phyloP scores from a whole-genome alignment of 2,113 vertebrate genomes.

The Pelmatolapia mariae region DNA sequence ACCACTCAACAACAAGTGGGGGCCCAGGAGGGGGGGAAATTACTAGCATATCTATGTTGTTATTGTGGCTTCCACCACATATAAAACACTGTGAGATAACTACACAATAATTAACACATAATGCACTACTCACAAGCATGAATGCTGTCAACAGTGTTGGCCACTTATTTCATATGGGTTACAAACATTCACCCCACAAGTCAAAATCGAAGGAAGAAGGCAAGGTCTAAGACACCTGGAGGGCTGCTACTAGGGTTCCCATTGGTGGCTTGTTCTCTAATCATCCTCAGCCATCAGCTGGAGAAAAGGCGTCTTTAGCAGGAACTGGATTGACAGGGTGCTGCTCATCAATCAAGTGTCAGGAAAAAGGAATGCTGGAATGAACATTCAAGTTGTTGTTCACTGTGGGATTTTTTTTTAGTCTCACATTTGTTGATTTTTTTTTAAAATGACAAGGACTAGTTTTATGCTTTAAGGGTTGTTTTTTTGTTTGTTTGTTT shows the following conservation, averaged over 20 bases:
- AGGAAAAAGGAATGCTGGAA: background rate
- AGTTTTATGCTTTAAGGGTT: background rate
- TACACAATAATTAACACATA: background rate
- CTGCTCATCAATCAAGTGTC: background rate
- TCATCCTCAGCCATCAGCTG: background rate
- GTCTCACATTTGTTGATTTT: background rate
- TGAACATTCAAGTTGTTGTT: background rate
- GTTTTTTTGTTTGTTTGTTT: background rate
- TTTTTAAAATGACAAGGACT: background rate
- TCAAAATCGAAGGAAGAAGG: background rate
- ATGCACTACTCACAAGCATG: background rate
- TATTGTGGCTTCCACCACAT: background rate
- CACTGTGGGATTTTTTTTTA: background rate
- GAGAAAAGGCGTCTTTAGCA: background rate
- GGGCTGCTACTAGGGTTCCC: background rate
- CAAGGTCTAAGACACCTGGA: background rate
- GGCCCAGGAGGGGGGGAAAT: rapidly evolving
- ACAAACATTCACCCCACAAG: background rate
- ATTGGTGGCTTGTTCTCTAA: background rate
- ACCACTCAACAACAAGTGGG: background rate
- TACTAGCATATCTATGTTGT: background rate
- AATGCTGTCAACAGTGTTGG: background rate
- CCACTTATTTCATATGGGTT: background rate
- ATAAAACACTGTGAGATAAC: background rate
- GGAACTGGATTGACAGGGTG: background rate